phyloP scores from a whole-genome alignment of 2,888 invertebrate genomes.

The Pristionchus japonicus region DNA sequence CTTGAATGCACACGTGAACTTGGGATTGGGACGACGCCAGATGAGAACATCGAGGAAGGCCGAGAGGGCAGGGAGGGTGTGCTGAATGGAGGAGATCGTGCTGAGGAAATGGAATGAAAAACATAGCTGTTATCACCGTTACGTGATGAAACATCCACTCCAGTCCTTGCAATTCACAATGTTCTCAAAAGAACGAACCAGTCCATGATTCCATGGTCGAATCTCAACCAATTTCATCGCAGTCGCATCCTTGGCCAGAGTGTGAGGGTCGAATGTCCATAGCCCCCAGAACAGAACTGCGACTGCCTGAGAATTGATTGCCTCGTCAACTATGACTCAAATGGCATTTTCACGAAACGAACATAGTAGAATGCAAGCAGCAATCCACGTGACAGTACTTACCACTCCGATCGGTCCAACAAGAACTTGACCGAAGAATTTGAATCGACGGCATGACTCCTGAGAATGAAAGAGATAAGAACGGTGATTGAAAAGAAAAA shows the following conservation, averaged over 20 bases:
- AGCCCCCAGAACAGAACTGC: conserved; percentile 71
- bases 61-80: conserved; percentile 68
- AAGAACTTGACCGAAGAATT: conserved; percentile 56
- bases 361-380: too few species aligned
- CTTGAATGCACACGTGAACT: conserved; percentile 50
- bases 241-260: conserved; percentile 62
- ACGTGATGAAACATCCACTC: too few species aligned
- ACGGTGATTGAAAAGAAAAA: background rate
- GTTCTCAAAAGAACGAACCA: conserved; percentile 56
- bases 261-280: conserved; percentile 62
- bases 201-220: conserved; percentile 69
- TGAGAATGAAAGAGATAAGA: background rate
- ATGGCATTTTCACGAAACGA: too few species aligned
- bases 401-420: conserved; percentile 61
- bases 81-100: conserved; percentile 52
- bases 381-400: background rate
- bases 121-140: too few species aligned
- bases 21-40: conserved; percentile 61
- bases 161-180: too few species aligned
- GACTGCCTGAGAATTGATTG: conserved; percentile 58
- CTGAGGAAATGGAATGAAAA: background rate
- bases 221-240: conserved; percentile 61
- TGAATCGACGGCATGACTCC: conserved; percentile 49
- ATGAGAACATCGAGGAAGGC: conserved; percentile 63
- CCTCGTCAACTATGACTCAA: background rate